Evolutionary conservation across 1,140 invertebrate species (phyloP).

Genomic region (Musca domestica): DNA sequence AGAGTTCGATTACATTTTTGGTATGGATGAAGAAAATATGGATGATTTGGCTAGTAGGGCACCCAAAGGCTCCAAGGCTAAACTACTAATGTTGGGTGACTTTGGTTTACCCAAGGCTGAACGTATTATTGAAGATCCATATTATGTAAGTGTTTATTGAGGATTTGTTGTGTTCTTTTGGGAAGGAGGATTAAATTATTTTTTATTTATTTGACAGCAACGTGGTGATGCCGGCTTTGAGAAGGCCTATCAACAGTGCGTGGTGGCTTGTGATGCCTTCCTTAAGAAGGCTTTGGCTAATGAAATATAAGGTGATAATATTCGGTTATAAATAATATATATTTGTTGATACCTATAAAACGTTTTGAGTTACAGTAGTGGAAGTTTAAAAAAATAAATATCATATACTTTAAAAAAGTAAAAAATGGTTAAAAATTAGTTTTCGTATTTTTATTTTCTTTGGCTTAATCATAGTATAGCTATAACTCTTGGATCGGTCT

Average conservation of each 20-base stretch:
- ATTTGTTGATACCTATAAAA: not conserved
- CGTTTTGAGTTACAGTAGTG: too few relatives aligned
- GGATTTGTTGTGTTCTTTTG: not conserved
- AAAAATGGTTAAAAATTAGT: too few relatives aligned
- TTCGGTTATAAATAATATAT: constrained; percentile 20
- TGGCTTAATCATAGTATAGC: too few relatives aligned
- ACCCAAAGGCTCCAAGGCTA: constrained; percentile 65
- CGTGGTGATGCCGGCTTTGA: constrained; percentile 65
- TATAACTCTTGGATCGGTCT: too few relatives aligned
- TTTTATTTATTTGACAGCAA: constrained; percentile 58
- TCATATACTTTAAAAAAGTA: too few relatives aligned
- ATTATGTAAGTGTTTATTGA: constrained; percentile 67
- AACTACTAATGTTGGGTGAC: constrained; percentile 74
- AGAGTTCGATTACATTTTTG: constrained; percentile 82
- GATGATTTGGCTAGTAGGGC: constrained; percentile 62
- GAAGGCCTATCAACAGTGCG: constrained; percentile 70
- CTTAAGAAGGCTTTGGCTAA: constrained; percentile 55
- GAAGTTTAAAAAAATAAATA: too few relatives aligned
- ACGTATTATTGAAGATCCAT: constrained; percentile 81
- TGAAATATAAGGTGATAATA: constrained; percentile 33
- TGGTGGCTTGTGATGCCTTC: constrained; percentile 66
- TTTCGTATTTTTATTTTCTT: too few relatives aligned
- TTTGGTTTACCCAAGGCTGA: constrained; percentile 75
- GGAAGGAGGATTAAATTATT: not conserved
- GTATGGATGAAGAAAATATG: constrained; percentile 87